phyloP scores from a whole-genome alignment of 2,797 vertebrate genomes.

The Acestrorhynchus altus region DNA sequence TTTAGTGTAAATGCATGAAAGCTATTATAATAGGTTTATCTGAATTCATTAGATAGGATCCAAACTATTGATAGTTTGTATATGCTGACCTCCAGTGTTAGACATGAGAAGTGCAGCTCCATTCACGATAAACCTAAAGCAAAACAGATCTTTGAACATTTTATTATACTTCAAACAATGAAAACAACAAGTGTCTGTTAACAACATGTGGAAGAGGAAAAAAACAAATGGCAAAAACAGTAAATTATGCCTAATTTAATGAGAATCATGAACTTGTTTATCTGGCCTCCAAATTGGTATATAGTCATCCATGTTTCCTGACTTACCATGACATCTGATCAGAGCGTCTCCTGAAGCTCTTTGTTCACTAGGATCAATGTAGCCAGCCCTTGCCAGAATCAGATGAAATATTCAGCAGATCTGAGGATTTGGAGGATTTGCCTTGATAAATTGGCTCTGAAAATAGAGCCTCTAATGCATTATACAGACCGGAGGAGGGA shows the following conservation, averaged over 20 bases:
- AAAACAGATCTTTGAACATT: not conserved
- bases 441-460: constrained; percentile 54
- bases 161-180: constrained; percentile 37
- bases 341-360: not conserved
- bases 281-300: not conserved
- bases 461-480: constrained; percentile 58
- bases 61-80: not conserved
- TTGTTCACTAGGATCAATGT: constrained; percentile 20
- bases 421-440: constrained; percentile 36
- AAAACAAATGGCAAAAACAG: not conserved
- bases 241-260: not conserved
- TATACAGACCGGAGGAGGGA: constrained; percentile 42
- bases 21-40: no score
- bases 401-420: constrained; percentile 58
- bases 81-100: constrained; percentile 42
- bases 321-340: constrained; percentile 4
- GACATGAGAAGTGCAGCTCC: not conserved
- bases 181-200: constrained; percentile 2
- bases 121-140: not conserved
- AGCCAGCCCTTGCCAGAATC: constrained; percentile 8
- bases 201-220: not conserved
- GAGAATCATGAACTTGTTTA: not conserved
- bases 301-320: not conserved
- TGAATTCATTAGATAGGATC: not conserved
- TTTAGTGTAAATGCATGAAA: no score